Conservation (phyloP, 2,113 vertebrate genomes). For the Penelope pileata region DNA sequence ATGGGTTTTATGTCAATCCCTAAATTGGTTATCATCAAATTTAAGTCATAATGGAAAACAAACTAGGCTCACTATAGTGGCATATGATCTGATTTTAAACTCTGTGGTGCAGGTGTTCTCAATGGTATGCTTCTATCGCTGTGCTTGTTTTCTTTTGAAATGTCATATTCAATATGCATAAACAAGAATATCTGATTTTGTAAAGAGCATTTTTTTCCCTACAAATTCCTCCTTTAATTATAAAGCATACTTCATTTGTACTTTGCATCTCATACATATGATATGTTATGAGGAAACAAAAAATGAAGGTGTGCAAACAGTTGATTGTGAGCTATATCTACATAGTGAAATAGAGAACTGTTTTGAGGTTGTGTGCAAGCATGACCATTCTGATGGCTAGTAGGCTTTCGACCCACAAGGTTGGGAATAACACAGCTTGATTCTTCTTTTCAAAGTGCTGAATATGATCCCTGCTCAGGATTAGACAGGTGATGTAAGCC, state of each 20-base stretch:
- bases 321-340: neutral
- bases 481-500: neutral
- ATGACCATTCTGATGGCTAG: neutral
- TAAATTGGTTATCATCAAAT: conserved; percentile 57
- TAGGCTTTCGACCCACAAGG: neutral
- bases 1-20: conserved; percentile 44
- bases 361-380: neutral
- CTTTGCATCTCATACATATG: neutral
- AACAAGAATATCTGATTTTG: neutral
- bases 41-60: conserved; percentile 53
- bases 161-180: neutral
- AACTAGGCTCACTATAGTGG: conserved; percentile 2
- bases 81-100: conserved; percentile 42
- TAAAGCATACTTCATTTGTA: neutral
- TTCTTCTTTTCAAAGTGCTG: neutral
- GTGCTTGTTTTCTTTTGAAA: conserved; percentile 41
- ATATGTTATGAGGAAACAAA: neutral
- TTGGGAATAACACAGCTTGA: neutral
- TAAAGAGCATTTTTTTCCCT: neutral
- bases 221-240: neutral
- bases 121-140: neutral
- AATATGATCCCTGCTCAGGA: neutral
- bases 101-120: conserved; percentile 37
- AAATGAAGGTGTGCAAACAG: neutral
- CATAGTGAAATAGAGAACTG: neutral